phyloP scores from a whole-genome alignment of 2,797 vertebrate genomes.

The Phoebastria nigripes region DNA sequence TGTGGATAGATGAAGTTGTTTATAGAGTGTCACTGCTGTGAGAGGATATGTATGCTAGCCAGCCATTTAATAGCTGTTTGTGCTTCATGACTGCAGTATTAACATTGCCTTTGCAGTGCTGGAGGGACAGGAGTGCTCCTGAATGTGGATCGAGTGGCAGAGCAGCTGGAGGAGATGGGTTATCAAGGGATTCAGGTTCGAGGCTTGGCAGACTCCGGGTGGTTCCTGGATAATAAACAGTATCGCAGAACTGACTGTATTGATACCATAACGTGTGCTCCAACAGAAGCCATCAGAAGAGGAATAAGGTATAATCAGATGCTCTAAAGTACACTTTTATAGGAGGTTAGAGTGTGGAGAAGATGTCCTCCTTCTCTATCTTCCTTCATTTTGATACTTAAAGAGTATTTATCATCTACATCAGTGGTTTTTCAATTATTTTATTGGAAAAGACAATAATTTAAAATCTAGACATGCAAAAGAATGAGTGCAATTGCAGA shows the following conservation, averaged over 20 bases:
- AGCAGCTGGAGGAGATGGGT: conserved; percentile 88
- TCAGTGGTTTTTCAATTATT: neutral
- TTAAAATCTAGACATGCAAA: neutral
- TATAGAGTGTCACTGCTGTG: neutral
- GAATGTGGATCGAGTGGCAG: conserved; percentile 91
- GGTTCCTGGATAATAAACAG: conserved; percentile 98
- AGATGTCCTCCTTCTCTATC: neutral
- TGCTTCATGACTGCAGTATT: neutral
- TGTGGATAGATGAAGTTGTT: neutral
- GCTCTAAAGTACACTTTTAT: neutral
- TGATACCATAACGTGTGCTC: conserved; percentile 83
- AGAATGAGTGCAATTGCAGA: neutral
- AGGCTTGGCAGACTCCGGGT: conserved; percentile 92
- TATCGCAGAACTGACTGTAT: conserved; percentile 89
- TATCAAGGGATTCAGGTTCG: conserved; percentile 89
- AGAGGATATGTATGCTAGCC: no score
- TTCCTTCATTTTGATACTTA: neutral
- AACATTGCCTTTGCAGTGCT: conserved; percentile 76
- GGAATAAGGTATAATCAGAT: conserved; percentile 71
- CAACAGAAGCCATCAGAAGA: conserved; percentile 76
- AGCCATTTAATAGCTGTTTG: neutral
- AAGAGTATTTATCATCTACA: neutral
- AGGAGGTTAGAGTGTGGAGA: neutral
- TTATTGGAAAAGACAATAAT: neutral
- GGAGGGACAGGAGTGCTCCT: conserved; percentile 94